Percentiles rank a stretch among this genome's conserved stretches.
Evolutionary conservation across 2,888 invertebrate genomes (phyloP).

Genomic region (Drosophila putrida): DNA sequence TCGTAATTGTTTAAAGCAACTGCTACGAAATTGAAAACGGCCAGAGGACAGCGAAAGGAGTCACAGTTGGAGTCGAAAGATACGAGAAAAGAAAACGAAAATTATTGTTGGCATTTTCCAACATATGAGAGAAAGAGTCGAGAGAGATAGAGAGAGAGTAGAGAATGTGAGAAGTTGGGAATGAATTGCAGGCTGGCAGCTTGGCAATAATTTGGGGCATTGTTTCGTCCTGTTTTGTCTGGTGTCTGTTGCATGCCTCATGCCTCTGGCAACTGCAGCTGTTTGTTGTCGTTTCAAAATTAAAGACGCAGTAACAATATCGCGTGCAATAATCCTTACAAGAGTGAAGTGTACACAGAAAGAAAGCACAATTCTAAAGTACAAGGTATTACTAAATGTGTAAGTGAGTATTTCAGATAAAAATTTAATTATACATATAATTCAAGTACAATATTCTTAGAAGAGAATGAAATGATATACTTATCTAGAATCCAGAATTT

Average conservation of each 20-base stretch:
- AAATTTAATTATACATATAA: too few species aligned
- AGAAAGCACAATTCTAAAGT: too few species aligned
- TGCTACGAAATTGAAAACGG: conserved; percentile 43
- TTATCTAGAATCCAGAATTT: too few species aligned
- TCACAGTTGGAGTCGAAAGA: conserved; percentile 14
- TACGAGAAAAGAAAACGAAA: conserved; percentile 20
- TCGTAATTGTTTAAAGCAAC: conserved; percentile 73
- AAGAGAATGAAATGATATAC: too few species aligned
- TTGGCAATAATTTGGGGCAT: conserved; percentile 38
- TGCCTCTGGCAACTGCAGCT: conserved; percentile 16
- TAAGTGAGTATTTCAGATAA: too few species aligned
- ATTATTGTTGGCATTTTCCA: conserved; percentile 24
- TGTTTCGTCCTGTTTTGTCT: conserved; percentile 11
- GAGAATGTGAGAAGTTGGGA: neutral
- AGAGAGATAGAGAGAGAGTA: neutral
- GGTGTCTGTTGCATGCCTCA: conserved; percentile 7
- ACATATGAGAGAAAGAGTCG: neutral
- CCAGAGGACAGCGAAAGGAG: conserved; percentile 16
- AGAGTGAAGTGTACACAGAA: neutral
- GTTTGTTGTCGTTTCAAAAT: conserved; percentile 14
- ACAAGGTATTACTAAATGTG: too few species aligned
- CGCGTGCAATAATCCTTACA: conserved; percentile 40
- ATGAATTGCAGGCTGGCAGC: conserved; percentile 23
- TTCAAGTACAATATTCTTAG: too few species aligned
- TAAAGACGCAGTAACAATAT: conserved; percentile 44